Base-by-base conservation (phyloP, 2,888 invertebrate genomes). In the Odontocerum albicorne region DNA sequence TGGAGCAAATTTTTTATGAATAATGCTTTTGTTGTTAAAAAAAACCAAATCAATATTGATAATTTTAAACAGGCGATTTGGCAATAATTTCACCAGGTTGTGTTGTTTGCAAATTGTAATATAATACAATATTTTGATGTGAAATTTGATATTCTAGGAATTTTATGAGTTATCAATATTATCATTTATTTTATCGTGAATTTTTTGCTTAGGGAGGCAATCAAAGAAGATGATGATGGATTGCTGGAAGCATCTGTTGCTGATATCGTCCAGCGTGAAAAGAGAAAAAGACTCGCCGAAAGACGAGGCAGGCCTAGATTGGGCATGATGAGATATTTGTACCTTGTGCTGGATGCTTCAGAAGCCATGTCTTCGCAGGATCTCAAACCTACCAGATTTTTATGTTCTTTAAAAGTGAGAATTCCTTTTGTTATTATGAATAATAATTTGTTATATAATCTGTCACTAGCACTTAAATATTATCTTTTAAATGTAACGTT, bases 241-340 rank as follows among this genome's bases (percentile, higher is more conserved):
- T 81, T 94, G 63, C 79, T 98, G 65, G 94, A 96, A 69, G 84
- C 91, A 13, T 87, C 93, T 15, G 90, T 98, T 47, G 90, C 92
- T 1, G 95, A 96, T 65, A 89, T 94, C 63, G 90, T 97, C 49
- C 91, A 92, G 67, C 88, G 90, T 68, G 93, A 94, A 0, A 92
- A 91, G 69, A 81, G 93, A 22, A 88, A 89, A 68, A 80, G 90
- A 0, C 85, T 86, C 58, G 78, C 83, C 27, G 83, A 87, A 36
- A 85, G 87, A 60, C 80, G 82, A 57, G 83, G 86, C 6, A 90
- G 92, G 60, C 87, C 93, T 36, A 85, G 95, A 53, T 82, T 99
- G 22, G 98, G 98, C 31, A 98, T 98, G 96, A 99, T 99, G 98
- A 82, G 99, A 42, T 97, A 99, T 73, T 72, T 99, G 50, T 92